phyloP scores from a whole-genome alignment of 2,888 invertebrate genomes.

The Nemotelus nigrinus region DNA sequence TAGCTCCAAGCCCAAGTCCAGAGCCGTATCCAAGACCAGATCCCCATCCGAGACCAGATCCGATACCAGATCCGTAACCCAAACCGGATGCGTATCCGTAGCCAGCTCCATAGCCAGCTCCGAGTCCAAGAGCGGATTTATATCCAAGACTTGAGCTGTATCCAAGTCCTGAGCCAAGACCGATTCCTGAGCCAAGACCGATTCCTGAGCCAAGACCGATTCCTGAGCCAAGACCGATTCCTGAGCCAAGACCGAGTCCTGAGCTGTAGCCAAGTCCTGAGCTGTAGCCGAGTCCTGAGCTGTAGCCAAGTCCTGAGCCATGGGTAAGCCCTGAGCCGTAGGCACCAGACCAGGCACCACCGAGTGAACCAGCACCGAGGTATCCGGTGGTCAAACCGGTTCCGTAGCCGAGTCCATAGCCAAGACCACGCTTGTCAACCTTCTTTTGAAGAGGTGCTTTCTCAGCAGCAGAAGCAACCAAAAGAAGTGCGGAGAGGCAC shows the following conservation, averaged over 20 bases:
- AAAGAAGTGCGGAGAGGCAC: conserved; percentile 77
- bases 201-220: conserved; percentile 54
- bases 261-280: conserved; percentile 30
- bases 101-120: conserved; percentile 50
- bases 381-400: conserved; percentile 80
- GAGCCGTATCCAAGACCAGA: conserved; percentile 33
- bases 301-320: conserved; percentile 30
- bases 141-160: background rate
- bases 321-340: background rate
- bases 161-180: conserved; percentile 25
- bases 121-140: conserved; percentile 3
- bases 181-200: conserved; percentile 9
- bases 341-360: conserved; percentile 65
- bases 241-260: background rate
- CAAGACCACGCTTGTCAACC: conserved; percentile 82
- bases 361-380: conserved; percentile 70
- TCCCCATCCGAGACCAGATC: conserved; percentile 53
- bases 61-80: conserved; percentile 1
- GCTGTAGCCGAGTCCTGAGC: conserved; percentile 37
- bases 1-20: conserved; percentile 59
- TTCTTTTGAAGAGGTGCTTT: conserved; percentile 75
- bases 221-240: conserved; percentile 54
- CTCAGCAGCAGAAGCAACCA: conserved; percentile 68
- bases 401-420: conserved; percentile 83
- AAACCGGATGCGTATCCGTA: conserved; percentile 7